Evolutionary conservation across 2,797 vertebrate genomes (phyloP).

Genomic region (Psittacula echo): DNA sequence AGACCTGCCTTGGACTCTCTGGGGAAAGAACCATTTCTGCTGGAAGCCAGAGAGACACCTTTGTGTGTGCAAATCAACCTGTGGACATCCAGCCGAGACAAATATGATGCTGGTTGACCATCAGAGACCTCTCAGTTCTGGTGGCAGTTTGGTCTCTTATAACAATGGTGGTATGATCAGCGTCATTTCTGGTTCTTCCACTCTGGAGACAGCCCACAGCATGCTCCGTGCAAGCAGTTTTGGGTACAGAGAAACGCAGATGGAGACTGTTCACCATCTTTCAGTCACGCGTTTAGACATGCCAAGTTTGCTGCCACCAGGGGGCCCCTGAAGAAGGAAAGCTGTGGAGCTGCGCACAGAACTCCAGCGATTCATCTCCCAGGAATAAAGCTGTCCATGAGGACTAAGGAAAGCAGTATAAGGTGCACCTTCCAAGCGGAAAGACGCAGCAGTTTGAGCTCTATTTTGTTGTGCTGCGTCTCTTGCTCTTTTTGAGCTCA

Average conservation of each 20-base stretch:
- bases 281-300: accelerated
- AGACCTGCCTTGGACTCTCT: neutral
- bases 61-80: neutral
- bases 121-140: neutral
- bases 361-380: neutral
- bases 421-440: neutral
- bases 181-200: neutral
- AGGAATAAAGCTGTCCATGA: accelerated
- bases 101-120: neutral
- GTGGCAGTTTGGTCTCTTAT: neutral
- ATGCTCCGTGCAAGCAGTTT: neutral
- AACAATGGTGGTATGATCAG: accelerated
- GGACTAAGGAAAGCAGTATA: accelerated
- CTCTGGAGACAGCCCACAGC: neutral
- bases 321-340: neutral
- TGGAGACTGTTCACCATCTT: accelerated
- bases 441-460: neutral
- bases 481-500: neutral
- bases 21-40: neutral
- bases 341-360: accelerated
- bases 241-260: accelerated
- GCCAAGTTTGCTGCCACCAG: neutral
- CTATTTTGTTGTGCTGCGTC: neutral
- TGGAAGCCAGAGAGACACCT: neutral
- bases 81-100: neutral